Base-by-base conservation (phyloP, 2,113 vertebrate species). In the Prionailurus viverrinus region DNA sequence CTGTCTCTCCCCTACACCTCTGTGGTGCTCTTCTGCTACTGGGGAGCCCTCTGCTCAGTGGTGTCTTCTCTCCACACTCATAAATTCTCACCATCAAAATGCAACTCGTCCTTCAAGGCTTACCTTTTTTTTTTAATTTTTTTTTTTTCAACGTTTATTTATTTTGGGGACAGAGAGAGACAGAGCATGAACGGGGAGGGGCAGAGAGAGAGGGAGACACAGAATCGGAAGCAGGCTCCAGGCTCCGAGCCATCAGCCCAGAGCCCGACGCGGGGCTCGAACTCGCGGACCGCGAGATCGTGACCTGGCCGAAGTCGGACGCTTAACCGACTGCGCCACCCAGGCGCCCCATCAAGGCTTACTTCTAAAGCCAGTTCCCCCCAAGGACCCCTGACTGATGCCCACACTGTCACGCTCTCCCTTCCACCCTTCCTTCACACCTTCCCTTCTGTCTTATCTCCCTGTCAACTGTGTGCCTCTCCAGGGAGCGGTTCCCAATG, bases 11-110 rank as follows among this genome's bases (percentile, higher is more conserved):
- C 74, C 10, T 0, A 0, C 27, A 2, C 36, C 25, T 36, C 61
- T 0, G 11, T 2, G 8, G 31, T 0, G 0, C 11, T 16, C 0
- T 41, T 23, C 9, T 6, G 7, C 23, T 39, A 3, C 29, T 21
- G 13, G 19, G 3, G 41, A 69, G 45, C 45, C 14, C 73, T 16
- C 0, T 23, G 21, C 5, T 80, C 58, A 2, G 3, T 0, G 1
- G 10, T 3, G 1, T 36, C 51, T 69, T 83, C 69, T 41, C 41
- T 71, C 41, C 71, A 5, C 33, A 16, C 45, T 36, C 11, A 58
- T 4, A 15, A n/a, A n/a, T 41, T 41, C 33, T 29, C n/a, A 58
- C 33, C 31, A 12, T 88, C 55, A 48, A 48, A 66, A 45, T 5
- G 16, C 51, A 63, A 36, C 41, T 63, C 8, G 1, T 27, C 29